phyloP scores from a whole-genome alignment of 2,113 vertebrate species.

The Taxidea taxus region DNA sequence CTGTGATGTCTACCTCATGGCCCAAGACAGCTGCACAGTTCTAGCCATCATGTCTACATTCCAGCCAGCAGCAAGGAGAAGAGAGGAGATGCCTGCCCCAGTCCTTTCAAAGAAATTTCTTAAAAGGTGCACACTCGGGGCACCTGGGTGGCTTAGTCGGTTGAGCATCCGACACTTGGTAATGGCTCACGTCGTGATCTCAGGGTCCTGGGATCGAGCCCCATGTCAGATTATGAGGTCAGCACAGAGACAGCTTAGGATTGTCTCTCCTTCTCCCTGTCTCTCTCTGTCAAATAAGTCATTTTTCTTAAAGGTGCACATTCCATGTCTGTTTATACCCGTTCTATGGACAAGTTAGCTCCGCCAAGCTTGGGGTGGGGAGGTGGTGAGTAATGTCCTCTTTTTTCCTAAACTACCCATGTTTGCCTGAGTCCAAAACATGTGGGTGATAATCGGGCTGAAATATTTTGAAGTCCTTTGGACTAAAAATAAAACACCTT shows the following conservation, averaged over 20 bases:
- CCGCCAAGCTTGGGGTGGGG: background rate
- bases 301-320: background rate
- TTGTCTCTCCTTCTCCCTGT: background rate
- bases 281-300: background rate
- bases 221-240: background rate
- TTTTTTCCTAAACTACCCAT: background rate
- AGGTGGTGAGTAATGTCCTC: fast-evolving
- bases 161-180: background rate
- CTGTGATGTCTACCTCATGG: background rate
- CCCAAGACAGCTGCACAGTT: background rate
- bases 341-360: background rate
- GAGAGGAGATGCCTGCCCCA: background rate
- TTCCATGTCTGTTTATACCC: fast-evolving
- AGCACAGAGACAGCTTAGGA: background rate
- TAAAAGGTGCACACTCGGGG: background rate
- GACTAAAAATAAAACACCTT: background rate
- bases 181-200: background rate
- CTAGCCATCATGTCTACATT: background rate
- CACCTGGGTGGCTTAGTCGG: background rate
- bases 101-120: background rate
- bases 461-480: background rate
- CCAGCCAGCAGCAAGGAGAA: background rate
- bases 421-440: background rate
- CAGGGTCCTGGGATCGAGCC: background rate
- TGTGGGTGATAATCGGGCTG: background rate